Conservation (phyloP, 2,113 vertebrate genomes). For the Eptatretus burgeri region DNA sequence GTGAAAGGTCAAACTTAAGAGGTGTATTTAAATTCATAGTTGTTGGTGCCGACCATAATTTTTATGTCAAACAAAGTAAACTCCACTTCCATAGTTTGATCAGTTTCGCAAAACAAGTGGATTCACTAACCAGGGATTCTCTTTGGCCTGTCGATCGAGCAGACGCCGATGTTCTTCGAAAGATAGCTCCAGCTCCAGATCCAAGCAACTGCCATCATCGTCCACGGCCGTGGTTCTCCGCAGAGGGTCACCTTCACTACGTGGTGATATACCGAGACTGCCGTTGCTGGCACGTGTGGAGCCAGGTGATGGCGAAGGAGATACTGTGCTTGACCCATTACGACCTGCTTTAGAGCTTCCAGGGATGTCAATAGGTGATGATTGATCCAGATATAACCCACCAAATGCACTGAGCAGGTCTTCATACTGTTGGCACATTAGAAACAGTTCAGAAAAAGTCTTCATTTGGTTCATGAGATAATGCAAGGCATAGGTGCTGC, state of each 20-base stretch:
- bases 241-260: not conserved
- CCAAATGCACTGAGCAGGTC: conserved; percentile 97
- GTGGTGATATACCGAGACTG: not conserved
- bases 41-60: too few species aligned
- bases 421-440: conserved; percentile 33
- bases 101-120: too few species aligned
- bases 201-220: conserved; percentile 83
- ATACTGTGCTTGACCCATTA: not conserved
- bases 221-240: conserved; percentile 50
- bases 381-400: conserved; percentile 74
- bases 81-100: too few species aligned
- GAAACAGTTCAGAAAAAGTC: too few species aligned
- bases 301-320: not conserved
- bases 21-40: too few species aligned
- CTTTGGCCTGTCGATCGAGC: conserved; percentile 65
- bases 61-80: too few species aligned
- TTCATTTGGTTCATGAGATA: not conserved
- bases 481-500: not conserved
- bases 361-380: conserved; percentile 40
- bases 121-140: conserved; percentile 40
- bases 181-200: conserved; percentile 80
- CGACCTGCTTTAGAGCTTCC: conserved; percentile 21
- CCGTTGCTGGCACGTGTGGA: not conserved
- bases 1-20: too few species aligned
- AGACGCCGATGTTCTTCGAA: conserved; percentile 66